Conservation (phyloP, 2,888 invertebrate species). For the Rhingia campestris region DNA sequence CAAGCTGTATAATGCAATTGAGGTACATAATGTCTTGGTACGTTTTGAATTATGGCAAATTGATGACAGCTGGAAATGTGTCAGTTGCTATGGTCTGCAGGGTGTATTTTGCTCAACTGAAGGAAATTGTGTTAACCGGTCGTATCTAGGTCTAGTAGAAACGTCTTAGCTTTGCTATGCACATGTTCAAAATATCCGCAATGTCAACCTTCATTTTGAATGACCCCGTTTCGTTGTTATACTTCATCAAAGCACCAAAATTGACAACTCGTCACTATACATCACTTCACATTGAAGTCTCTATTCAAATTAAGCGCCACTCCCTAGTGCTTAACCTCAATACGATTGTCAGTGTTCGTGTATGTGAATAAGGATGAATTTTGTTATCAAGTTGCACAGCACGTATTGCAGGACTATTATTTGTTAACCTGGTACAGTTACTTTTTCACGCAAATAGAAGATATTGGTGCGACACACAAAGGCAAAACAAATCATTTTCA, state of each 20-base stretch:
- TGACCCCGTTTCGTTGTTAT: no score
- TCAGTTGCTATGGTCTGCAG: neutral
- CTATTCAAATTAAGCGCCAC: conserved; percentile 20
- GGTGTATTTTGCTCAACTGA: neutral
- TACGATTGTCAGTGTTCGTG: conserved; percentile 1
- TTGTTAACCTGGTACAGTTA: conserved; percentile 16
- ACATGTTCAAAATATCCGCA: no score
- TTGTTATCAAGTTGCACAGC: conserved; percentile 1
- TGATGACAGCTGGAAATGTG: conserved; percentile 13
- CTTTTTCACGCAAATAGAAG: conserved; percentile 21
- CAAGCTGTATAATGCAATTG: conserved; percentile 8
- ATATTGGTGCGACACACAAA: conserved; percentile 16
- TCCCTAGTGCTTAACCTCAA: conserved; percentile 45
- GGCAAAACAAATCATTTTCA: conserved; percentile 33
- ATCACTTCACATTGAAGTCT: conserved; percentile 2
- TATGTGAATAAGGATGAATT: conserved; percentile 24
- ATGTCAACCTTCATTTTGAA: no score
- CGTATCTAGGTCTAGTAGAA: no score
- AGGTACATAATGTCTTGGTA: conserved; percentile 13
- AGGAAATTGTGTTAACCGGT: neutral
- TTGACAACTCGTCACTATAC: neutral
- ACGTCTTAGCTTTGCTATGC: no score
- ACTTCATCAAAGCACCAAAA: neutral
- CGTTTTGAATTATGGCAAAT: neutral
- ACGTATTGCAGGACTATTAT: conserved; percentile 7